Percentiles rank a stretch among this genome's conserved stretches.
Conservation (phyloP, 2,113 vertebrate species). For the Ia io region DNA sequence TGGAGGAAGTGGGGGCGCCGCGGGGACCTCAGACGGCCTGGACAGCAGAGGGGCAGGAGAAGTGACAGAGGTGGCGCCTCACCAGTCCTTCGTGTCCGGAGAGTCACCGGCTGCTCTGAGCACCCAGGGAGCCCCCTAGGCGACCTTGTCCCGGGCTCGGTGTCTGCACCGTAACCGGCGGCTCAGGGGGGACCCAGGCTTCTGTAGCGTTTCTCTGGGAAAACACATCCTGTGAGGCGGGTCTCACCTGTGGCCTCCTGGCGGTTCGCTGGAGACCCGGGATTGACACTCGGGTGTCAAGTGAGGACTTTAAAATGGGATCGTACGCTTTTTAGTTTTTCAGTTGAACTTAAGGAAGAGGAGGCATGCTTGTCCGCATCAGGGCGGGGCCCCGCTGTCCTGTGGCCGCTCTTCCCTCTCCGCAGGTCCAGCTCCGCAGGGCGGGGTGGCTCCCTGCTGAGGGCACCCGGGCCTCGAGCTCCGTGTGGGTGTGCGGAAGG, state of each 20-base stretch:
- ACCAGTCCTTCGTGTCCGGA: neutral
- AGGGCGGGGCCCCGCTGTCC: accelerated
- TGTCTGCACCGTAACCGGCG: neutral
- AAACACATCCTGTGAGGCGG: neutral
- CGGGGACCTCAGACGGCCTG: neutral
- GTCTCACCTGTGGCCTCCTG: neutral
- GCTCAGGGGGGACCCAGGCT: neutral
- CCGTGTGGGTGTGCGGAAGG: neutral
- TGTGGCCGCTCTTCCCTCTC: neutral
- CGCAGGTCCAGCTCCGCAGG: neutral
- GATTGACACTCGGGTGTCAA: no score
- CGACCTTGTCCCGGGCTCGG: neutral
- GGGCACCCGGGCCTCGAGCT: neutral
- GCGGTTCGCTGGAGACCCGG: neutral
- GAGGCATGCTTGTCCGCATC: neutral
- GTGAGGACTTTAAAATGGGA: neutral
- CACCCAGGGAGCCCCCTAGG: neutral
- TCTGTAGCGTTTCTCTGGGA: neutral
- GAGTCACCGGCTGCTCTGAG: no score
- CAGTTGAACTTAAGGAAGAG: no score
- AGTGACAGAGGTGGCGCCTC: neutral
- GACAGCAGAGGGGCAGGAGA: neutral
- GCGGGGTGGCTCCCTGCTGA: neutral
- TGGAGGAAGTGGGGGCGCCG: neutral
- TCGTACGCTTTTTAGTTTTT: neutral